These are phyloP conservation scores for Drosophila mauritiana DNA, from an alignment of 1,140 invertebrate genomes.

Conservation along the genomic window DNA sequence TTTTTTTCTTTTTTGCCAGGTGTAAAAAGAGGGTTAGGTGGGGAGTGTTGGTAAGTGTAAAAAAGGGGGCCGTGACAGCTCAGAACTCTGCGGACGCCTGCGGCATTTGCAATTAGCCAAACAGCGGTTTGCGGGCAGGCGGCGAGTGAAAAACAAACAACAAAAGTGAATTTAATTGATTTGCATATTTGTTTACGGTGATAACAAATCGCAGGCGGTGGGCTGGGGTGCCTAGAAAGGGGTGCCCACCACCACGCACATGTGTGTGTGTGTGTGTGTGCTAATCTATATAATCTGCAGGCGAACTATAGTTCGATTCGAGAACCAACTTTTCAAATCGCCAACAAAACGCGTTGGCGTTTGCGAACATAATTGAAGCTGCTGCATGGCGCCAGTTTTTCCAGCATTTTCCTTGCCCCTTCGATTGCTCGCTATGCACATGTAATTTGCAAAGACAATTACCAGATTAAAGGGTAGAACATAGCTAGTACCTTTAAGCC, in stretches of 20 bases:
- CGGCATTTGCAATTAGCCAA: constrained; percentile 76
- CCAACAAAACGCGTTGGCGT: constrained; percentile 60
- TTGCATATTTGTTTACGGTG: constrained; percentile 45
- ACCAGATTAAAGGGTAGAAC: constrained; percentile 44
- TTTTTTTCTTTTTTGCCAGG: constrained; percentile 4
- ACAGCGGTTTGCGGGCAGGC: constrained; percentile 44
- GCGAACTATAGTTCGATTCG: constrained; percentile 15
- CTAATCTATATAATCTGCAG: constrained; percentile 25
- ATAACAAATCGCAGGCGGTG: constrained; percentile 18
- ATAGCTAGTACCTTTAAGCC: background rate
- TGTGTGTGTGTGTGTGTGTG: too few species aligned
- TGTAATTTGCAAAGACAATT: constrained; percentile 60
- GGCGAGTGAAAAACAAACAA: constrained; percentile 35
- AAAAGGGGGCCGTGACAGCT: constrained; percentile 33
- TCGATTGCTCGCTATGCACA: background rate
- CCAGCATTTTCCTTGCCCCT: constrained; percentile 31
- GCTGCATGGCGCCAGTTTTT: constrained; percentile 53
- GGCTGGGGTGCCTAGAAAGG: background rate
- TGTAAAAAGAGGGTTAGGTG: background rate
- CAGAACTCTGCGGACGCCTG: constrained; percentile 57
- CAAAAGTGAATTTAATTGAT: constrained; percentile 71
- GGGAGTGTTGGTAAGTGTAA: constrained; percentile 4
- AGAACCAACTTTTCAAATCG: constrained; percentile 21
- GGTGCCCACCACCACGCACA: constrained; percentile 7
- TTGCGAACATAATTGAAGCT: constrained; percentile 35